Evolutionary conservation across 2,113 vertebrate genomes (phyloP).

Genomic region (Pipa parva): DNA sequence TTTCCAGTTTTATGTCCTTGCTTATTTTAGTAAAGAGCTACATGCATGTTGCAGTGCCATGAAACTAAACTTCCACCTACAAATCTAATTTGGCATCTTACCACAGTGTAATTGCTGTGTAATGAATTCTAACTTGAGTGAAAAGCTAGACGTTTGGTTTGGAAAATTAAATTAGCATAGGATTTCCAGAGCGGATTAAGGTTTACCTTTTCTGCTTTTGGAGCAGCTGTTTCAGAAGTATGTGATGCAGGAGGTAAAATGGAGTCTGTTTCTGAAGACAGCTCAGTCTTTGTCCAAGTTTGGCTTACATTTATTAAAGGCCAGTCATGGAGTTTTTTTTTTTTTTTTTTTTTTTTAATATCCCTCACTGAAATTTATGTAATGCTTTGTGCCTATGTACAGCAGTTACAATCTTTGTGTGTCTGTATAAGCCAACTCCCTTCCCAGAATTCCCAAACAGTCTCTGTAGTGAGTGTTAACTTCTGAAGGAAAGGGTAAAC

Average conservation of each 20-base stretch:
- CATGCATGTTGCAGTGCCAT: too few species aligned
- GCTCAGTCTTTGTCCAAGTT: slow-evolving; percentile 28
- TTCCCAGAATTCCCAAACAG: not conserved
- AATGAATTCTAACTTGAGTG: too few species aligned
- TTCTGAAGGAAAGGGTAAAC: not conserved
- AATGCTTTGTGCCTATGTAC: not conserved
- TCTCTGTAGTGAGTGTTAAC: not conserved
- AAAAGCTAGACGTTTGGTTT: too few species aligned
- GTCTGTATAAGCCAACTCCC: not conserved
- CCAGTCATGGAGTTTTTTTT: not conserved
- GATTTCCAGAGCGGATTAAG: not conserved
- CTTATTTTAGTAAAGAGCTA: too few species aligned
- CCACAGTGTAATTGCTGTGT: too few species aligned
- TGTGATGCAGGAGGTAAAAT: slow-evolving; percentile 31
- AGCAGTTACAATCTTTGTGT: not conserved
- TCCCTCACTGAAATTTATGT: not conserved
- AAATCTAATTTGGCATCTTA: too few species aligned
- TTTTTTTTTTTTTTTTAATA: not conserved
- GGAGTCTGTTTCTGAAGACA: slow-evolving; percentile 13
- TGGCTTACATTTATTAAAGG: slow-evolving; percentile 14
- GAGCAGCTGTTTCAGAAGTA: slow-evolving; percentile 1
- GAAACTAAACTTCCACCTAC: too few species aligned
- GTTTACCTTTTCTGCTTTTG: not conserved
- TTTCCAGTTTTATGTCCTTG: too few species aligned
- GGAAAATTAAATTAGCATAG: too few species aligned